Percentiles rank a stretch among this genome's conserved stretches.
These are phyloP conservation scores for Drosophila lutescens DNA, from an alignment of 2,888 invertebrate genomes.

Conservation along the genomic window DNA sequence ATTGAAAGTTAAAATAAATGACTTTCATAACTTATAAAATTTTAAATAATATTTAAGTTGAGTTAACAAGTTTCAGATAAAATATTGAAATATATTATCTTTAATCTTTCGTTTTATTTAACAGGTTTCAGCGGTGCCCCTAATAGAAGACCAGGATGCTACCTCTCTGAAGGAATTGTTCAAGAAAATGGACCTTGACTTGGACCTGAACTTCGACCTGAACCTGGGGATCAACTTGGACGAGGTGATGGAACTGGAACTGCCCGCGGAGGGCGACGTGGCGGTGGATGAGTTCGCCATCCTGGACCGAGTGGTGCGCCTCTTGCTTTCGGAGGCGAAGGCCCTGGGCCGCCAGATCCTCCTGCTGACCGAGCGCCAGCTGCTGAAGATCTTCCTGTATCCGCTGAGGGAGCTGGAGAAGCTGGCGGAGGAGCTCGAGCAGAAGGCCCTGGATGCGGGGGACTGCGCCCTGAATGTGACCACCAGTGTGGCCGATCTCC, in stretches of 20 bases:
- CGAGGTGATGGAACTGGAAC: too few species aligned
- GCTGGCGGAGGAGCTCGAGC: slow-evolving; percentile 33
- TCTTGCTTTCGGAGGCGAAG: slow-evolving; percentile 19
- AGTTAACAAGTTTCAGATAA: too few species aligned
- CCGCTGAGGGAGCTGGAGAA: slow-evolving; percentile 30
- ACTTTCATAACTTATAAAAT: too few species aligned
- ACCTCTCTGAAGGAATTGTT: slow-evolving; percentile 1
- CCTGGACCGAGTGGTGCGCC: slow-evolving; percentile 5
- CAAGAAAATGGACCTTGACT: not conserved
- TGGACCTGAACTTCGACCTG: slow-evolving; percentile 1
- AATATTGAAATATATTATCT: too few species aligned
- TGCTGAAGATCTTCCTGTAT: slow-evolving; percentile 37
- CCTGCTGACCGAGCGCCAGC: slow-evolving; percentile 29
- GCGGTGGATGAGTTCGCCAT: slow-evolving; percentile 23
- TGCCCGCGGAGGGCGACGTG: slow-evolving; percentile 2
- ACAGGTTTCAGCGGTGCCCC: slow-evolving; percentile 14
- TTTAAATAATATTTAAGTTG: too few species aligned
- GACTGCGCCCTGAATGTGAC: slow-evolving; percentile 25
- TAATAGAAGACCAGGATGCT: not conserved
- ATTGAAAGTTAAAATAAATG: too few species aligned
- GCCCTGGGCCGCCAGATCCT: slow-evolving; percentile 18
- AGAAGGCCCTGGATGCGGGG: slow-evolving; percentile 35
- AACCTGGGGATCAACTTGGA: slow-evolving; percentile 6
- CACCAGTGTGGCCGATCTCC: not conserved
- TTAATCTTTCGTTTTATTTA: not conserved